Evolutionary conservation across 2,113 vertebrate genomes (phyloP), one percentile per base, ranked within the genome.

Genomic region (Gadus macrocephalus): DNA sequence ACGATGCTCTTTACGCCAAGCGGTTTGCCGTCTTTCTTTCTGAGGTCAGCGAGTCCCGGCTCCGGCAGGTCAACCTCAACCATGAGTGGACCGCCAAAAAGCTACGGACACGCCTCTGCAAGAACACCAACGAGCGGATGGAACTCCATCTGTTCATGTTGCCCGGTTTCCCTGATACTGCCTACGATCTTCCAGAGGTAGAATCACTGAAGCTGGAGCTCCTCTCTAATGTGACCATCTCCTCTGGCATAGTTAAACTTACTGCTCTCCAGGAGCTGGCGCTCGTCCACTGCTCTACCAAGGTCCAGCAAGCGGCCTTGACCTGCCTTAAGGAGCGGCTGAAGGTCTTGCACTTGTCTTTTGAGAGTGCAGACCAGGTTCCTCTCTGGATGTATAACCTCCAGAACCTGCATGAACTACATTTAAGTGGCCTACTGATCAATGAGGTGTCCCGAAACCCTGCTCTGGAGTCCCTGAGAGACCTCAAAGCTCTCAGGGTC

Each of bases 11-110:
- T 4, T 96, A 95, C 76, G 93, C 94, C 8, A 95, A 94, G 75
- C 91, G 93, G 60, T 96, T 97, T 6, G 94, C 94, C 0, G 91
- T 95, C 55, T 97, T 97, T 79, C 92, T 97, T 8, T 97, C 95
- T 0, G 95, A 97, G 79, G 94, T 95, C 74, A 97, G 95, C 0
- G 95, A 96, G 72, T 93, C 92, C 77, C 91, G 88, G 53, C 89
- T 97, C 3, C 85, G 93, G 67, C 94, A 96, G 78, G 89, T 96
- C 35, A 97, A 93, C 79, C 92, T 97, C 55, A 96, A 95, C 83
- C 81, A 95, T 0, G 93, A 96, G 71, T 97, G 95, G 95, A 93
- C 93, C 0, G 74, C 77, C 0, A 92, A 93, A 60, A 96, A 95
- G 75, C 89, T 96, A 38, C 89, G 92, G 5, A 73, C 90, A 25